phyloP scores from a whole-genome alignment of 2,113 vertebrate genomes.

The Solenodon paradoxus region DNA sequence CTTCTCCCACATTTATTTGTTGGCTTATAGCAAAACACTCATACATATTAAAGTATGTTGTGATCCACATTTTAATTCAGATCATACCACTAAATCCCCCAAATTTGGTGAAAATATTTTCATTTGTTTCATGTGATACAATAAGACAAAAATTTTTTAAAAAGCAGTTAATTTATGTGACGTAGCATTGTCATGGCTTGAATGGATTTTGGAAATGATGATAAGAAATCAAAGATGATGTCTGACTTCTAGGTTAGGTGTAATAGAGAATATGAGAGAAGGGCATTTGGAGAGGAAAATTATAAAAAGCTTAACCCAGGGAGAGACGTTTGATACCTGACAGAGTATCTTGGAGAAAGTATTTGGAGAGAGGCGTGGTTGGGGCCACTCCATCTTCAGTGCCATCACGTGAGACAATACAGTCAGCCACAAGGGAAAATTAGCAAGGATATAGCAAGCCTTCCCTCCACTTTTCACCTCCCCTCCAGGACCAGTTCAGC shows the following conservation, averaged over 20 bases:
- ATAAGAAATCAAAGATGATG: neutral
- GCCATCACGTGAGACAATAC: neutral
- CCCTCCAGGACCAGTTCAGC: neutral
- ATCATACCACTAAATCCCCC: neutral
- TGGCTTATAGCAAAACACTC: neutral
- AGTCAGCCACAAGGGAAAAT: no score
- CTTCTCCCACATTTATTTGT: neutral
- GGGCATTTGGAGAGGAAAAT: neutral
- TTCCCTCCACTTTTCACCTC: neutral
- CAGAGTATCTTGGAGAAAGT: no score
- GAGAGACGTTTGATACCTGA: neutral
- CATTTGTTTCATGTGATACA: neutral
- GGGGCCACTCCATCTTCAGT: neutral
- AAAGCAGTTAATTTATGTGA: neutral
- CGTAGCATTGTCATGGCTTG: neutral
- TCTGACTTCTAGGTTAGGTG: neutral
- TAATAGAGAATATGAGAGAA: neutral
- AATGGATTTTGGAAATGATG: neutral
- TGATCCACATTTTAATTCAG: neutral
- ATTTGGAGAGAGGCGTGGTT: no score
- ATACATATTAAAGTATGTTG: neutral
- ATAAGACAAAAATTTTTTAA: neutral
- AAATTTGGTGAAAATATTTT: neutral
- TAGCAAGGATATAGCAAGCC: neutral
- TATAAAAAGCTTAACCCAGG: neutral